phyloP scores from a whole-genome alignment of 2,888 invertebrate genomes.

The Tipula confusa region DNA sequence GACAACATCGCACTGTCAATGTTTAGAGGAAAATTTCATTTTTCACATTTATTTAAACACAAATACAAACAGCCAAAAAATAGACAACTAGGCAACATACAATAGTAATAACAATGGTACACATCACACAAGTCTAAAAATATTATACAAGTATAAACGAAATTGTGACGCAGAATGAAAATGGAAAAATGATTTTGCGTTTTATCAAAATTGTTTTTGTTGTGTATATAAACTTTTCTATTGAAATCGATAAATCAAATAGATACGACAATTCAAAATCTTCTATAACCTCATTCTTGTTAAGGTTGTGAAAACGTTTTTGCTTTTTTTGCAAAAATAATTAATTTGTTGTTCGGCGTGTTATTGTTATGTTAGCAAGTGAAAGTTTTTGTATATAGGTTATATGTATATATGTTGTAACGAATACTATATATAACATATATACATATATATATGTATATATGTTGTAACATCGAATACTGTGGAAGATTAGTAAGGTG shows the following conservation, averaged over 20 bases:
- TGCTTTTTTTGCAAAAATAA: not conserved
- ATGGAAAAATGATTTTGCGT: not conserved
- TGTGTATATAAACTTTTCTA: not conserved
- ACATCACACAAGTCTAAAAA: not conserved
- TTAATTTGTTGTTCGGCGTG: not conserved
- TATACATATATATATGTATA: too few species aligned
- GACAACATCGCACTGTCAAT: not conserved
- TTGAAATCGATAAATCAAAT: not conserved
- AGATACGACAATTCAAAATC: not conserved
- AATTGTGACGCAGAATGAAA: not conserved
- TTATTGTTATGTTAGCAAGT: not conserved
- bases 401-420: too few species aligned
- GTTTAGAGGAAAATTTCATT: not conserved
- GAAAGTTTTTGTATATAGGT: not conserved
- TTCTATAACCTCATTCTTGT: not conserved
- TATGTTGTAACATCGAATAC: too few species aligned
- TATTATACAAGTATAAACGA: not conserved
- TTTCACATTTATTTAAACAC: not conserved
- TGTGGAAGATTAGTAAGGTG: too few species aligned
- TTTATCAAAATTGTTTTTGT: not conserved
- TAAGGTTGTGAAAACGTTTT: not conserved
- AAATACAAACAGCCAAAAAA: not conserved
- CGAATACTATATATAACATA: too few species aligned
- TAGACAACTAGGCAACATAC: not conserved
- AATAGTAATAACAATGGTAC: not conserved